phyloP scores from a whole-genome alignment of 2,888 invertebrate genomes.

The Hypomecis atomaria region DNA sequence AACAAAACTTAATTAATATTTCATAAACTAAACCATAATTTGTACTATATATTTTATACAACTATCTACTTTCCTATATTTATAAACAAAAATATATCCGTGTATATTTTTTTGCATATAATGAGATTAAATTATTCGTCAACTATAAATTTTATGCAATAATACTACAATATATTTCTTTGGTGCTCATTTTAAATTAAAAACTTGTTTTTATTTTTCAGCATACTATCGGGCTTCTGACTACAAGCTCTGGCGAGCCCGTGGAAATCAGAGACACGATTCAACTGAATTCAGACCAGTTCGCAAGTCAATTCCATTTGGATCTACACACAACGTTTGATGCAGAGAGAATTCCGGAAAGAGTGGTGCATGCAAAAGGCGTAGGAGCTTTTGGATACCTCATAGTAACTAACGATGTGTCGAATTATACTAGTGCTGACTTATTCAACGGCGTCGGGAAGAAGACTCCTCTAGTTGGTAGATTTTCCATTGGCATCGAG shows the following conservation, averaged over 20 bases:
- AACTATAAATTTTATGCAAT: no score
- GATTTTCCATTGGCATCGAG: slow-evolving; percentile 91
- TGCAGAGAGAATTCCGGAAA: slow-evolving; percentile 95
- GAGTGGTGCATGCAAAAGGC: slow-evolving; percentile 97
- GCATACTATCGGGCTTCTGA: slow-evolving; percentile 83
- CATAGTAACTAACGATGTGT: slow-evolving; percentile 92
- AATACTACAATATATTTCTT: no score
- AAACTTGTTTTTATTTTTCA: slow-evolving; percentile 52
- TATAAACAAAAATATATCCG: no score
- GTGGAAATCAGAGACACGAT: slow-evolving; percentile 88
- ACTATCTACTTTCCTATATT: slow-evolving; percentile 55
- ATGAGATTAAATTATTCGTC: no score
- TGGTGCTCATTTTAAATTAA: neutral
- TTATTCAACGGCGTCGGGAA: slow-evolving; percentile 90
- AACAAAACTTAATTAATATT: no score
- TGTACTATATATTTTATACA: no score
- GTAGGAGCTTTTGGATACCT: slow-evolving; percentile 93
- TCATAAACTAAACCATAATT: no score
- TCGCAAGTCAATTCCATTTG: slow-evolving; percentile 47
- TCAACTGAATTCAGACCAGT: slow-evolving; percentile 88
- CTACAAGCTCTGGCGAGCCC: slow-evolving; percentile 91
- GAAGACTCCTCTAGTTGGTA: slow-evolving; percentile 88
- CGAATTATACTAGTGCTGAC: slow-evolving; percentile 89
- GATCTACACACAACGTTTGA: slow-evolving; percentile 86
- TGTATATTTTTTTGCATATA: no score